These are phyloP conservation scores for Cololabis saira DNA, from an alignment of 2,113 vertebrate genomes.

Conservation along the genomic window DNA sequence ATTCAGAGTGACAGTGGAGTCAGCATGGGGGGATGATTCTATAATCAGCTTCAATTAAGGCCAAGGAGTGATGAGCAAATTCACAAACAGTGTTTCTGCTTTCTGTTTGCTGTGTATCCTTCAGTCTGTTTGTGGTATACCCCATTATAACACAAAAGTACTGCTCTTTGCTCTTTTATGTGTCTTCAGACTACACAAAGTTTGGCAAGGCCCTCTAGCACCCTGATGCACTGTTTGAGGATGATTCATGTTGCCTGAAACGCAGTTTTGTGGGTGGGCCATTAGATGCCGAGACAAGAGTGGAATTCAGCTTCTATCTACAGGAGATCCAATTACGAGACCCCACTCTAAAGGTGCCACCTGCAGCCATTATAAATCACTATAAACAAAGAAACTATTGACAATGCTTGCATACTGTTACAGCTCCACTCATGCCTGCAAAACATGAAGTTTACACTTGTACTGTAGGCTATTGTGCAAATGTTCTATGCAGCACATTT, in stretches of 20 bases:
- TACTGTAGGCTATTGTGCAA: no score
- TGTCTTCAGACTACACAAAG: constrained; percentile 22
- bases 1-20: constrained; percentile 73
- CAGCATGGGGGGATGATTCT: constrained; percentile 70
- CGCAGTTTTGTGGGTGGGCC: constrained; percentile 60
- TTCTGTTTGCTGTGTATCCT: constrained; percentile 14
- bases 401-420: constrained; percentile 29
- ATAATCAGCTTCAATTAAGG: constrained; percentile 80
- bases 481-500: no score
- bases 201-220: constrained; percentile 32
- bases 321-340: constrained; percentile 62
- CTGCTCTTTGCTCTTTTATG: neutral
- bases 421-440: constrained; percentile 13
- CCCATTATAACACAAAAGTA: constrained; percentile 1
- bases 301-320: constrained; percentile 53
- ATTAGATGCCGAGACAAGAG: constrained; percentile 50
- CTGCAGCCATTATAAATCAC: constrained; percentile 53
- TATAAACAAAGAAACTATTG: constrained; percentile 60
- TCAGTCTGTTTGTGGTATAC: constrained; percentile 10
- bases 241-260: constrained; percentile 64
- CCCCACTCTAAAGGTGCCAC: constrained; percentile 45
- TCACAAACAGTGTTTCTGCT: constrained; percentile 27
- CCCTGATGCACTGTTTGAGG: constrained; percentile 20
- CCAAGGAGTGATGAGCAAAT: constrained; percentile 63
- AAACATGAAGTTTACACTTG: neutral